These are phyloP conservation scores for Caenorhabditis virilis DNA, from an alignment of 2,888 invertebrate genomes.

Conservation along the genomic window DNA sequence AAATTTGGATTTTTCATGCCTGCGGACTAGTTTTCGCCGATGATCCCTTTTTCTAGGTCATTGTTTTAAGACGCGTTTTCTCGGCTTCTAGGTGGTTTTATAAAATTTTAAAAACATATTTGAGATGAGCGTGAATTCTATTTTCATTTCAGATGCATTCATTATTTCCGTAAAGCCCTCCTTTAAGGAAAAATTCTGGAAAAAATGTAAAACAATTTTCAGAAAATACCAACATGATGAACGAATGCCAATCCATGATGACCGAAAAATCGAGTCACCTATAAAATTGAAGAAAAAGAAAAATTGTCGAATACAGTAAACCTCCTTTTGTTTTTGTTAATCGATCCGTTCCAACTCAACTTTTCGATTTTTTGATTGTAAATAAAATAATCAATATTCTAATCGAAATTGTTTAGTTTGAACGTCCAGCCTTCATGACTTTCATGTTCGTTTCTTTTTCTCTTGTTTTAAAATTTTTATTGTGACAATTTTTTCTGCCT, in stretches of 20 bases:
- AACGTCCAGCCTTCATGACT: conserved; percentile 32
- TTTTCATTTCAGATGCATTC: too few relatives aligned
- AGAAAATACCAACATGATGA: conserved; percentile 49
- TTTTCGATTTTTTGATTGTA: not conserved
- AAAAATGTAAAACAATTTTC: conserved; percentile 8
- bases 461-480: too few relatives aligned
- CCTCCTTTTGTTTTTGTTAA: not conserved
- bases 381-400: conserved; percentile 2
- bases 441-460: conserved; percentile 7
- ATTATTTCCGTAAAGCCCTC: too few relatives aligned
- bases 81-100: too few relatives aligned
- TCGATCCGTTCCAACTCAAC: not conserved
- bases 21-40: too few relatives aligned
- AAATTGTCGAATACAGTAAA: conserved; percentile 53
- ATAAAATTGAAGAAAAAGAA: conserved; percentile 49
- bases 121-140: too few relatives aligned
- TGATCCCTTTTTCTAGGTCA: too few relatives aligned
- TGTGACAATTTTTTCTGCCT: not conserved
- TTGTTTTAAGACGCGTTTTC: not conserved
- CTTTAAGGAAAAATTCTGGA: not conserved
- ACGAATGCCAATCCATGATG: conserved; percentile 29
- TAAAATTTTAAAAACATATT: too few relatives aligned
- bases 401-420: conserved; percentile 22
- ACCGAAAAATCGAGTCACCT: conserved; percentile 40
- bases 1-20: too few relatives aligned